Evolutionary conservation across 2,797 vertebrate species (phyloP).

Genomic region (Ctenopoma kingsleyae): DNA sequence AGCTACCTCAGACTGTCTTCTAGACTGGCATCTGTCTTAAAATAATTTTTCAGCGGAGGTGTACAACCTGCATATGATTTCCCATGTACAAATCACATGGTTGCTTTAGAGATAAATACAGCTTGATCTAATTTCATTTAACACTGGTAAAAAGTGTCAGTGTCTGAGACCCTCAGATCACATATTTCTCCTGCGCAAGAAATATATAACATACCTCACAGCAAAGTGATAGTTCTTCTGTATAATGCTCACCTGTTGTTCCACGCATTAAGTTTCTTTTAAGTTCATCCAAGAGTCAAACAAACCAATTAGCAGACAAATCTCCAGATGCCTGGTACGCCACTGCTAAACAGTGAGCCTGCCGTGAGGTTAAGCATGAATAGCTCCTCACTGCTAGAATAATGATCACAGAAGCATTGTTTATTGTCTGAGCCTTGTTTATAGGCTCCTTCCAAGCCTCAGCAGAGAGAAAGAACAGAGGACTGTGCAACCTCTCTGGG

Average conservation of each 20-base stretch:
- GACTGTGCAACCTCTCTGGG: slow-evolving; percentile 26
- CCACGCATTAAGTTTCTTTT: neutral
- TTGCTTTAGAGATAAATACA: slow-evolving; percentile 45
- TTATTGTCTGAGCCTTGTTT: slow-evolving; percentile 53
- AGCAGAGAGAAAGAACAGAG: slow-evolving; percentile 19
- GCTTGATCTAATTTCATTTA: slow-evolving; percentile 55
- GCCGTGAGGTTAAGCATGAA: slow-evolving; percentile 29
- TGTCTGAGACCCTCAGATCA: slow-evolving; percentile 13
- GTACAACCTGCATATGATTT: slow-evolving; percentile 26
- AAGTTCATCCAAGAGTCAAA: slow-evolving; percentile 24
- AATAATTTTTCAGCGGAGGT: slow-evolving; percentile 24
- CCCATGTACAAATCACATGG: slow-evolving; percentile 61
- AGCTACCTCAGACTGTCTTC: slow-evolving; percentile 15
- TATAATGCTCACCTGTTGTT: slow-evolving; percentile 1
- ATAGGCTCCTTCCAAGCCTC: slow-evolving; percentile 37
- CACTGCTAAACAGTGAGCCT: slow-evolving; percentile 27
- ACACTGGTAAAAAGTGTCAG: slow-evolving; percentile 11
- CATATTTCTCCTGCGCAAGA: neutral
- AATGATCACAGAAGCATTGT: slow-evolving; percentile 44
- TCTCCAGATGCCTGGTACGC: slow-evolving; percentile 28
- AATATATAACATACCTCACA: neutral
- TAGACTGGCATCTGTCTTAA: slow-evolving; percentile 21
- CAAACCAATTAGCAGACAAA: slow-evolving; percentile 52
- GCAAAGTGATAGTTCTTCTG: neutral
- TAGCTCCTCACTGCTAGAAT: slow-evolving; percentile 39